Conservation (phyloP, 2,113 vertebrate genomes). For the Connochaetes taurinus region DNA sequence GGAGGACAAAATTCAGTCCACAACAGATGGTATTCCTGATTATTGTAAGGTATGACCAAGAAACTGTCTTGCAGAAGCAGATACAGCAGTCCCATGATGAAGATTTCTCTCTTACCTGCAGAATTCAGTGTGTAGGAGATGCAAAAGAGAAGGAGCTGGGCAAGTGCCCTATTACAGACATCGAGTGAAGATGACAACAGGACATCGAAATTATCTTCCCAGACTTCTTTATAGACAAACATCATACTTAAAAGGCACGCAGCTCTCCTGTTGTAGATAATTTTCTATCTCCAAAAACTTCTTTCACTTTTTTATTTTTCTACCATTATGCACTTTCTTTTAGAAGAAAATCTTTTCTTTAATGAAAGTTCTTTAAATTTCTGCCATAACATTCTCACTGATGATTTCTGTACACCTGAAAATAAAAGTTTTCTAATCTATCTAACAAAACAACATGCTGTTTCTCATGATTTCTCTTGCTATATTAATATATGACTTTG, state of each 20-base stretch:
- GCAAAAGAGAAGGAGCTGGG: not conserved
- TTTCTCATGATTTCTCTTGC: not conserved
- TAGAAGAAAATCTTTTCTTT: constrained; percentile 8
- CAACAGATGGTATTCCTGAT: not conserved
- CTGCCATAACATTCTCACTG: not conserved
- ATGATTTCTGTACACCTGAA: not conserved
- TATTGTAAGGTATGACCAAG: not conserved
- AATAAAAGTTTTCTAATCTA: not conserved
- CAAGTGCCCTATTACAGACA: rapidly evolving
- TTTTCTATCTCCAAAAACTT: not conserved
- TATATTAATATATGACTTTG: not conserved
- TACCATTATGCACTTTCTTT: not conserved
- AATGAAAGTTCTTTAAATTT: not conserved
- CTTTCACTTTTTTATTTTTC: not conserved
- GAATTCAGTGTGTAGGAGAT: not conserved
- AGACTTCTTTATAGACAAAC: not conserved
- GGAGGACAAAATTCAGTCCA: rapidly evolving
- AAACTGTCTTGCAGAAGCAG: not conserved
- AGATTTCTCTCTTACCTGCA: not conserved
- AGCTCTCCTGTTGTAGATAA: not conserved
- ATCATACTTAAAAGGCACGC: not conserved
- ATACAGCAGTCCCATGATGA: not conserved
- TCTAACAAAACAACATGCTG: not conserved
- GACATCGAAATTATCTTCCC: rapidly evolving
- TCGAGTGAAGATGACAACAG: rapidly evolving